These are phyloP conservation scores for Eurystomus glaucurus DNA, from an alignment of 2,797 vertebrate species.

Conservation along the genomic window DNA sequence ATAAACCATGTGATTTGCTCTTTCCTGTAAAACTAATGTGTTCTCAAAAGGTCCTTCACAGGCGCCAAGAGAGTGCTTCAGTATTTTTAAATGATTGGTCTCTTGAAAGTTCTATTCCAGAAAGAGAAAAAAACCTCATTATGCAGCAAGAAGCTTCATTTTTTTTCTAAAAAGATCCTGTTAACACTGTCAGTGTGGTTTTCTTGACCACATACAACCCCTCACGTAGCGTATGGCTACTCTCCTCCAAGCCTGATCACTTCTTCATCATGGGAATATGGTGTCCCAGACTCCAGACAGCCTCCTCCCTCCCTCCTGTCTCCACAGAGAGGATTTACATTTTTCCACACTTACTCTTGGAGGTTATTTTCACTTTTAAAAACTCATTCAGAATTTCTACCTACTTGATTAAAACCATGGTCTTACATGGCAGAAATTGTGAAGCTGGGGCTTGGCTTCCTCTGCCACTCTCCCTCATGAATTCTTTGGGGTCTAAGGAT, in stretches of 20 bases:
- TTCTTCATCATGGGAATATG: neutral
- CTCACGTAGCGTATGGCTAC: neutral
- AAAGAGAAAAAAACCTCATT: neutral
- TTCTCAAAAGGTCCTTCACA: neutral
- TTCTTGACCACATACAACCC: neutral
- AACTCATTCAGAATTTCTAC: neutral
- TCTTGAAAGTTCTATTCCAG: neutral
- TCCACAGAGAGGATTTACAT: neutral
- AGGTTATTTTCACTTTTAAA: neutral
- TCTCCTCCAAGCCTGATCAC: neutral
- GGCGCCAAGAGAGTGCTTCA: neutral
- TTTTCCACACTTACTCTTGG: neutral
- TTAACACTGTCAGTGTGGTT: neutral
- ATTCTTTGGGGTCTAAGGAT: neutral
- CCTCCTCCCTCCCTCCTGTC: neutral
- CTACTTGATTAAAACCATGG: neutral
- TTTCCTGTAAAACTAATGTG: neutral
- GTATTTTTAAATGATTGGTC: neutral
- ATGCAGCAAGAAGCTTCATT: neutral
- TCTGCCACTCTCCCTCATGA: neutral
- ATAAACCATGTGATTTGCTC: neutral
- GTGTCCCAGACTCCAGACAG: neutral
- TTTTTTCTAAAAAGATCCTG: neutral
- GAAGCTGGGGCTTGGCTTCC: neutral
- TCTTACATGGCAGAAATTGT: neutral